Evolutionary conservation across 1,140 invertebrate genomes (phyloP).

Genomic region (Diabrotica virgifera): DNA sequence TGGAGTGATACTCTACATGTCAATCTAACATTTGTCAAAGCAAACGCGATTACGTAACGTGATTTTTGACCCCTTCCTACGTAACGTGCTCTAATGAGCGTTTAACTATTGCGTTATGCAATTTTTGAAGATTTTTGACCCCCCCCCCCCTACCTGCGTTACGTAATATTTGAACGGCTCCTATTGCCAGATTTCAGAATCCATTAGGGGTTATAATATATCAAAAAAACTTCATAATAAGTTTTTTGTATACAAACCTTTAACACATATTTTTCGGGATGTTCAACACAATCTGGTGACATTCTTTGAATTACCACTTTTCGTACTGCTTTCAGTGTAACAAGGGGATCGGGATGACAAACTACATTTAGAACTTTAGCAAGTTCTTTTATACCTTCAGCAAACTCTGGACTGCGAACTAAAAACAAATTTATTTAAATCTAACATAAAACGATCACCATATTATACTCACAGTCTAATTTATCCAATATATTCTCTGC

Average conservation of each 20-base stretch:
- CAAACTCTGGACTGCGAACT: constrained; percentile 84
- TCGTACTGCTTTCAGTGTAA: constrained; percentile 73
- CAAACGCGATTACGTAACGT: too few relatives aligned
- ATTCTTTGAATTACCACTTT: constrained; percentile 65
- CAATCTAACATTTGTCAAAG: too few relatives aligned
- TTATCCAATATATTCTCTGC: constrained; percentile 80
- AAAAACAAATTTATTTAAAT: constrained; percentile 42
- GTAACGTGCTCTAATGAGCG: too few relatives aligned
- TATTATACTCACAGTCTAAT: constrained; percentile 72
- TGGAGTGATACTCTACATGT: too few relatives aligned
- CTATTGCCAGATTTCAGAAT: too few relatives aligned
- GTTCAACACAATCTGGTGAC: constrained; percentile 63
- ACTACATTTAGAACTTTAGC: constrained; percentile 77
- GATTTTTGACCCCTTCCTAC: too few relatives aligned
- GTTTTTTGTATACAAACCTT: constrained; percentile 33
- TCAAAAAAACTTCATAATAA: too few relatives aligned
- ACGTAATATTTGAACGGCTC: too few relatives aligned
- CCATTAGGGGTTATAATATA: too few relatives aligned
- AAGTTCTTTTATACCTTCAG: constrained; percentile 71
- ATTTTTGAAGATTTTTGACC: too few relatives aligned
- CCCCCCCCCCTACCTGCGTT: too few relatives aligned
- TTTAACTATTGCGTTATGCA: too few relatives aligned
- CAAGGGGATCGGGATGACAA: constrained; percentile 76
- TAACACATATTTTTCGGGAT: constrained; percentile 52
- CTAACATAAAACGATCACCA: neutral